These are phyloP conservation scores for Lymantria dispar DNA, from an alignment of 2,888 invertebrate genomes.

Conservation along the genomic window DNA sequence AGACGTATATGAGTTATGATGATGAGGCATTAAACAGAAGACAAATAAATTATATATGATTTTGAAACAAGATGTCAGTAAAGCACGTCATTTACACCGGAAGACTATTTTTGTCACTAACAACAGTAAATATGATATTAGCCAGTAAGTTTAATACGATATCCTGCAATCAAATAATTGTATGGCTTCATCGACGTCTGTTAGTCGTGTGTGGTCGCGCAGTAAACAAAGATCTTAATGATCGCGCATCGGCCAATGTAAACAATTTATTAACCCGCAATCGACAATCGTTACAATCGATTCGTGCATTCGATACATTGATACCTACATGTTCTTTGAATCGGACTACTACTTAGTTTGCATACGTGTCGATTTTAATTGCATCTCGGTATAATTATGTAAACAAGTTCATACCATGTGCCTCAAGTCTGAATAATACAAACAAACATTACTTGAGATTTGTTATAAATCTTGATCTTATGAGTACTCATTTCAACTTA, in stretches of 20 bases:
- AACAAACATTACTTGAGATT: no score
- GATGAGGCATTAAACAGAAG: neutral
- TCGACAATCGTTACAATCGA: slow-evolving; percentile 71
- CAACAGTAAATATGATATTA: slow-evolving; percentile 65
- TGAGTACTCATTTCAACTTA: no score
- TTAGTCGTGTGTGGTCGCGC: slow-evolving; percentile 71
- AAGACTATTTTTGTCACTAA: slow-evolving; percentile 44
- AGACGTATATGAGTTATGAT: no score
- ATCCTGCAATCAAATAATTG: slow-evolving; percentile 74
- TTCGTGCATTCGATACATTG: slow-evolving; percentile 60
- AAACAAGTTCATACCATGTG: slow-evolving; percentile 12
- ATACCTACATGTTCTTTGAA: slow-evolving; percentile 51
- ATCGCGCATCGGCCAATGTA: slow-evolving; percentile 62
- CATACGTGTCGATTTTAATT: slow-evolving; percentile 55
- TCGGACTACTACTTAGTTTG: slow-evolving; percentile 49
- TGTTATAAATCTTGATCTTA: no score
- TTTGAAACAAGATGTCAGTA: slow-evolving; percentile 16
- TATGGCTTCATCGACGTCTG: slow-evolving; percentile 70
- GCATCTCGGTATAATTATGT: slow-evolving; percentile 33
- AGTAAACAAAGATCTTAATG: slow-evolving; percentile 78
- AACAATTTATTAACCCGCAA: slow-evolving; percentile 74
- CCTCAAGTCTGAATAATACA: neutral
- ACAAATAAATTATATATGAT: neutral
- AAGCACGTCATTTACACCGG: slow-evolving; percentile 19
- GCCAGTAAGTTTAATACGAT: slow-evolving; percentile 65